These are phyloP conservation scores for Orbicella faveolata DNA, from an alignment of 64 coral and sea anemone species.

Conservation along the genomic window DNA sequence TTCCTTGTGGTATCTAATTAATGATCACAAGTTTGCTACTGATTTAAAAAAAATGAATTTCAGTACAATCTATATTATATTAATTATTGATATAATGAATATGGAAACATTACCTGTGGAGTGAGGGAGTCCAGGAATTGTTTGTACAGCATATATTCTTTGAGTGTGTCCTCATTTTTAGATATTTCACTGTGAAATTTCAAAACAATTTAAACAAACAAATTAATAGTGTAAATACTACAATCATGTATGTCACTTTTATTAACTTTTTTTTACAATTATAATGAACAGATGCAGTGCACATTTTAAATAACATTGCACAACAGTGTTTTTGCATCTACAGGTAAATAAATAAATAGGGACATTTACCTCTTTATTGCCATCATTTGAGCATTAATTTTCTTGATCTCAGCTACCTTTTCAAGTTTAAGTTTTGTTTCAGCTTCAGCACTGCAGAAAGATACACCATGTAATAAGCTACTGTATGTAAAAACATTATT, in stretches of 20 bases:
- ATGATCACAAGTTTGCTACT: no score
- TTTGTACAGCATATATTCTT: conserved; percentile 95
- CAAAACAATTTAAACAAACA: no score
- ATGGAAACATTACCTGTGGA: conserved; percentile 65
- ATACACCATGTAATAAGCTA: not conserved
- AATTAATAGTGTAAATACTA: no score
- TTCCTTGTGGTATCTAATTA: no score
- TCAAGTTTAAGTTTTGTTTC: conserved; percentile 99
- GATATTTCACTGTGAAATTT: conserved; percentile 84
- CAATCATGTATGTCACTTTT: not conserved
- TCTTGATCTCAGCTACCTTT: conserved; percentile 98
- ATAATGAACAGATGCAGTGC: not conserved
- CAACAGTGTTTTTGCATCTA: not conserved
- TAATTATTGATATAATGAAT: not conserved
- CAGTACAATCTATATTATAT: not conserved
- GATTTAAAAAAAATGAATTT: not conserved
- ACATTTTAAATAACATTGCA: not conserved
- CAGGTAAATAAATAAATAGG: not conserved
- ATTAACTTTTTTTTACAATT: not conserved
- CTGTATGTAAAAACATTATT: no score
- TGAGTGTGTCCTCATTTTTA: conserved; percentile 96
- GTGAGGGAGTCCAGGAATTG: conserved; percentile 92
- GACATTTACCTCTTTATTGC: conserved; percentile 81
- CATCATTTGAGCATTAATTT: conserved; percentile 99
- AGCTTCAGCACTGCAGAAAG: conserved; percentile 83